Percentiles rank a stretch among this genome's conserved stretches.
Conservation (phyloP, 2,797 vertebrate genomes). For the Sternarchorhynchus goeldii region DNA sequence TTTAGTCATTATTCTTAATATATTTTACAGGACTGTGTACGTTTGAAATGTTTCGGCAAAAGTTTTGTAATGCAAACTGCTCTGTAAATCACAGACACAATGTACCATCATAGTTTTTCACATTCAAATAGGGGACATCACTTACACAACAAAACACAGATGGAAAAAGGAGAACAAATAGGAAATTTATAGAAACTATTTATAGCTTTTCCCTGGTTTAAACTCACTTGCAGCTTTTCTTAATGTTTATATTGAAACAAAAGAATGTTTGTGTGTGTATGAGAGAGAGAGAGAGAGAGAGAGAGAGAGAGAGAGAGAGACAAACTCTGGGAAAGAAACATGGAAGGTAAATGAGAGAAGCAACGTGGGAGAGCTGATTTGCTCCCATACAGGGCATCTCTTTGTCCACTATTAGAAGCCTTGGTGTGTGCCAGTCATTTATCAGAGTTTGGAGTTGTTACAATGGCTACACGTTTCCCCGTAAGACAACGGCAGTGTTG, state of each 20-base stretch:
- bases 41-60: neutral
- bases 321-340: neutral
- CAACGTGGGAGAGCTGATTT: neutral
- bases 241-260: too few species aligned
- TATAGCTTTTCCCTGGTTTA: too few species aligned
- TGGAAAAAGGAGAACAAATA: neutral
- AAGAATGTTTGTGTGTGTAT: too few species aligned
- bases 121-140: too few species aligned
- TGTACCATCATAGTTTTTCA: too few species aligned
- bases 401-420: neutral
- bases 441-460: slow-evolving; percentile 42
- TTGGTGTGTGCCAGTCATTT: slow-evolving; percentile 15
- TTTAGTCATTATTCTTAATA: neutral
- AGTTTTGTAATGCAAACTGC: neutral
- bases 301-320: neutral
- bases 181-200: neutral
- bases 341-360: neutral
- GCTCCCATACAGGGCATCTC: neutral
- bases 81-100: too few species aligned
- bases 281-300: neutral
- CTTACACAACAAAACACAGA: neutral
- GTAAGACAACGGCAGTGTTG: slow-evolving; percentile 25
- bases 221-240: too few species aligned
- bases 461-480: slow-evolving; percentile 29
- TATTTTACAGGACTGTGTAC: neutral